Conservation (phyloP, 1,140 invertebrate genomes). For the Listronotus oregonensis region DNA sequence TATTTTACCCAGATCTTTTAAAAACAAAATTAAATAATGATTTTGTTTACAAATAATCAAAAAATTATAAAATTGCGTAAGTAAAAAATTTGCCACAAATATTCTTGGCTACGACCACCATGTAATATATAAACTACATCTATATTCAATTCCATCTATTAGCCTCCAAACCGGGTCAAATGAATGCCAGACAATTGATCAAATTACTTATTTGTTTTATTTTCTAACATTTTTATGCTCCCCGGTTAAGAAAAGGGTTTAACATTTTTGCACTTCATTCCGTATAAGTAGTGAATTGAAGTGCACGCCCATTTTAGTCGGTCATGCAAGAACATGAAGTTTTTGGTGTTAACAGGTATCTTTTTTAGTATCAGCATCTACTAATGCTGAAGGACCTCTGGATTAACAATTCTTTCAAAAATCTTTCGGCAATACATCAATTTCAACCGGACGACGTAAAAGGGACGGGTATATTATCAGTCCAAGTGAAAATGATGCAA, state of each 20-base stretch:
- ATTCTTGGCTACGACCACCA: conserved; percentile 6
- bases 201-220: conserved; percentile 48
- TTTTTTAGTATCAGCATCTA: conserved; percentile 48
- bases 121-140: conserved; percentile 26
- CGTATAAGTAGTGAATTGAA: conserved; percentile 39
- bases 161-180: conserved; percentile 35
- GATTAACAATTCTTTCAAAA: conserved; percentile 50
- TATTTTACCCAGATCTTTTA: too few species aligned
- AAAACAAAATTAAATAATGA: too few species aligned
- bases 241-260: conserved; percentile 43
- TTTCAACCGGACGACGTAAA: conserved; percentile 57
- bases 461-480: conserved; percentile 66
- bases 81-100: too few species aligned
- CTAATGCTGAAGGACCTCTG: conserved; percentile 43
- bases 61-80: too few species aligned
- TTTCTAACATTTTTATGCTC: conserved; percentile 47
- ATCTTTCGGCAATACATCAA: conserved; percentile 51
- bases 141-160: conserved; percentile 23
- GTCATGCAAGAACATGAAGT: conserved; percentile 46
- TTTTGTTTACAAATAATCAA: too few species aligned
- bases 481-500: conserved; percentile 50
- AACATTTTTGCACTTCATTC: conserved; percentile 35
- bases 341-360: conserved; percentile 47
- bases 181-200: conserved; percentile 42
- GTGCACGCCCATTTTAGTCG: conserved; percentile 36